These are phyloP conservation scores for Catostylus mosaicus DNA, from an alignment of 30 jellyfish, hydroid and myxozoan species.

Conservation along the genomic window DNA sequence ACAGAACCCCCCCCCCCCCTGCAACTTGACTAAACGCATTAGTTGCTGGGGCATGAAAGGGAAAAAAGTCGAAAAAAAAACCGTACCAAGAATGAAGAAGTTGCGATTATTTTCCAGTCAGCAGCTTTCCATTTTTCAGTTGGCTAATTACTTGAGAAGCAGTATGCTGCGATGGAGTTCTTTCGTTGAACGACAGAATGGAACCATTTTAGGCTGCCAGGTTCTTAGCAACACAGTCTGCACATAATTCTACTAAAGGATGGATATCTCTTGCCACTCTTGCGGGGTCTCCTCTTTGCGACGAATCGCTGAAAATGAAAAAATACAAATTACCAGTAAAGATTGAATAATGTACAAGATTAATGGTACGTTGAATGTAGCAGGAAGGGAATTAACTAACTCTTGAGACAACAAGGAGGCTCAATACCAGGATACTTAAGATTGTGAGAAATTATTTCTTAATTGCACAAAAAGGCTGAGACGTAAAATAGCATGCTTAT, in stretches of 20 bases:
- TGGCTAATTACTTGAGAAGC: slow-evolving; percentile 57
- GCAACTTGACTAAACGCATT: too few species aligned
- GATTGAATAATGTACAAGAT: too few species aligned
- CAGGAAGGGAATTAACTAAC: too few species aligned
- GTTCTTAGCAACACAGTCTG: slow-evolving; percentile 55
- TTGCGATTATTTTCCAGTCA: slow-evolving; percentile 63
- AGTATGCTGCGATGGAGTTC: slow-evolving; percentile 56
- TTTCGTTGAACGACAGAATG: slow-evolving; percentile 39
- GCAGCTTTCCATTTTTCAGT: slow-evolving; percentile 56
- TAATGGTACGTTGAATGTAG: too few species aligned
- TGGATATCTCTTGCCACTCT: slow-evolving; percentile 44
- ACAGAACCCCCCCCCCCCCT: too few species aligned
- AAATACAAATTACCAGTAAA: not conserved
- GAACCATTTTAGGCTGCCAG: slow-evolving; percentile 44
- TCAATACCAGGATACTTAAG: too few species aligned
- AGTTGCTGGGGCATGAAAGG: not conserved
- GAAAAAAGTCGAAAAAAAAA: not conserved
- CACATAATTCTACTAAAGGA: slow-evolving; percentile 24
- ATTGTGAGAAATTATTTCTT: too few species aligned
- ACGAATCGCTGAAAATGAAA: not conserved
- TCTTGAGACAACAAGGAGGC: too few species aligned
- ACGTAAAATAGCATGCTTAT: too few species aligned
- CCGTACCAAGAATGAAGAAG: slow-evolving; percentile 66
- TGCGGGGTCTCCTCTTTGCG: not conserved
- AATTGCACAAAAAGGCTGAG: too few species aligned